Evolutionary conservation across 2,113 vertebrate species (phyloP), one percentile per base, ranked within the genome.

Genomic region (Lucifuga dentata): DNA sequence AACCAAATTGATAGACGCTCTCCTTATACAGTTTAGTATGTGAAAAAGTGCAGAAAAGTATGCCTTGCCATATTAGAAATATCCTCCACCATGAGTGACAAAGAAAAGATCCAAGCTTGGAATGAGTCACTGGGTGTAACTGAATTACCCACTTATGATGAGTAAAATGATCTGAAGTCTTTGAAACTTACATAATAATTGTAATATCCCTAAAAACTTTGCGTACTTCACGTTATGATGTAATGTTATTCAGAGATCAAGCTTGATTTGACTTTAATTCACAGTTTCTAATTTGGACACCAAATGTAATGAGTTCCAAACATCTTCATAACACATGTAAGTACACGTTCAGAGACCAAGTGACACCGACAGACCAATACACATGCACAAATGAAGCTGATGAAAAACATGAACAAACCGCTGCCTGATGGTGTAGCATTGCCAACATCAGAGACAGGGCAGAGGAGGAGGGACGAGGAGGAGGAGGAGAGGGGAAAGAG

Each of bases 381-480:
- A 84, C 87, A 90, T 91, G 92, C 89, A 86, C 38, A 69, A 84
- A 83, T 84, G 73, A 88, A 87, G 89, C 86, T 76, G 88, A 92
- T 90, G 88, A 93, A 85, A 90, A 94, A 87, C 76, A 82, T 84
- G 79, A 92, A 97, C 96, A 86, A 96, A 98, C 96, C 96, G 95
- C 95, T 79, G 95, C 93, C 96, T 97, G 95, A 89, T 92, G 83
- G 84, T 62, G 84, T 88, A 92, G 89, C 59, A 90, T 92, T 91
- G 91, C 72, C 95, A 92, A 91, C 93, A 88, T 93, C 92, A 90
- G 91, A 86, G 78, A 87, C 85, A 89, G 88, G 64, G 80, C 52
- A 85, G 85, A 83, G 71, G 57, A 75, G 88, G 80, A 73, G 71
- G 71, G 63, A 51, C 78, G 53, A 86, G 76, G 89, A 73, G 68